Conservation (phyloP, 2,113 vertebrate genomes). For the Sinocyclocheilus grahami region DNA sequence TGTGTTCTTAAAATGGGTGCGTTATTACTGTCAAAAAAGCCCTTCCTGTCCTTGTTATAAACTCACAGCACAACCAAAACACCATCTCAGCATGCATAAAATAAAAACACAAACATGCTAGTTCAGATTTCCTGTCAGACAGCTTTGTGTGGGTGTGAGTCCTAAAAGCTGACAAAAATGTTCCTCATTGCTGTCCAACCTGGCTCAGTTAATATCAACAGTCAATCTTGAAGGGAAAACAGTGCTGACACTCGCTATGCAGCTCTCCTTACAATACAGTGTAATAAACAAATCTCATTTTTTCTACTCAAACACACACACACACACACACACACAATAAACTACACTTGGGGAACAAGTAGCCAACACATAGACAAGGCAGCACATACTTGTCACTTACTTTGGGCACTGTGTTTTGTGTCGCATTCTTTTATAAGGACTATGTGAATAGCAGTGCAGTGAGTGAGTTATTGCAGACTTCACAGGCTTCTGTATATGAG, state of each 20-base stretch:
- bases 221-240: constrained; percentile 4
- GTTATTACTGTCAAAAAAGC: background rate
- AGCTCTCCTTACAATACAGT: background rate
- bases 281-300: background rate
- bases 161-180: background rate
- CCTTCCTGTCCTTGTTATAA: constrained; percentile 1
- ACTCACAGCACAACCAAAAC: background rate
- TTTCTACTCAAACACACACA: background rate
- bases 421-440: constrained; percentile 15
- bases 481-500: background rate
- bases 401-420: background rate
- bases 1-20: background rate
- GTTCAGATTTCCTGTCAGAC: constrained; percentile 16
- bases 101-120: constrained; percentile 18
- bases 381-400: background rate
- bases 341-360: too few relatives aligned
- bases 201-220: constrained; percentile 6
- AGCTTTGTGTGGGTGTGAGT: constrained; percentile 33
- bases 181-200: constrained; percentile 16
- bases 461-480: background rate
- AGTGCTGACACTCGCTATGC: background rate
- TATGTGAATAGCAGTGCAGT: background rate
- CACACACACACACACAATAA: background rate
- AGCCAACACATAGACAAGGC: background rate
- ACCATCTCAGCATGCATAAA: background rate